Base-by-base conservation (phyloP, 2,113 vertebrate genomes). In the Sceloporus tristichus region DNA sequence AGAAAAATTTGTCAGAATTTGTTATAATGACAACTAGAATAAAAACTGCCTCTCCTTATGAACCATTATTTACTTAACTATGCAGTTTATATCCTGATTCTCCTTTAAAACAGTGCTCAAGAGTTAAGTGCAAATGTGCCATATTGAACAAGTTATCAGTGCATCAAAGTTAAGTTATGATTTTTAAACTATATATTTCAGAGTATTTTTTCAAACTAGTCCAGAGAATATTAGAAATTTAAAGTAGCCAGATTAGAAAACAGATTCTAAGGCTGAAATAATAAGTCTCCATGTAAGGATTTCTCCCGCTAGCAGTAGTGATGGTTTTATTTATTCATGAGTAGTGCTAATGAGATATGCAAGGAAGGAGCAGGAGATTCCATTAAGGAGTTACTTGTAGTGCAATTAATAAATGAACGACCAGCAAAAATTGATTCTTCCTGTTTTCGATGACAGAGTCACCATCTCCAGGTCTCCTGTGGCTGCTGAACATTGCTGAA, bases 271-370 rank as follows among this genome's bases (percentile, higher is more conserved):
- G 42, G 70, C 21, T 89, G 74, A 68, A 80, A 0, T 74, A 79
- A 90, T 42, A 92, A 91, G 81, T 54, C 48, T 87, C 89, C 85
- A 90, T 89, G 29, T 48, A 91, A 88, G 86, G 42, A 86, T 85
- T 78, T 84, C 38, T 84, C 56, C 11, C 54, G 83, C 83, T 8
- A 94, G 76, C 92, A 87, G 91, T 85, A 77, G 79, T 89, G 86
- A 40, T 86, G 73, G 10, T 85, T 92, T 94, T 91, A 92, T 92
- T 95, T 95, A 95, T 95, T 93, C 88, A 85, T 93, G 92, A 94
- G 87, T 77, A 54, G 34, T 70, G 40, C 42, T 92, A 92, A 94
- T 91, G 91, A 94, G 95, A 93, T 94, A 94, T 94, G 90, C 70
- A 93, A 82, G 86, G 88, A 94, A 91, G 88, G 85, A 94, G 83